Conservation (phyloP, 2,797 vertebrate species). For the Sebastiscus tertius region DNA sequence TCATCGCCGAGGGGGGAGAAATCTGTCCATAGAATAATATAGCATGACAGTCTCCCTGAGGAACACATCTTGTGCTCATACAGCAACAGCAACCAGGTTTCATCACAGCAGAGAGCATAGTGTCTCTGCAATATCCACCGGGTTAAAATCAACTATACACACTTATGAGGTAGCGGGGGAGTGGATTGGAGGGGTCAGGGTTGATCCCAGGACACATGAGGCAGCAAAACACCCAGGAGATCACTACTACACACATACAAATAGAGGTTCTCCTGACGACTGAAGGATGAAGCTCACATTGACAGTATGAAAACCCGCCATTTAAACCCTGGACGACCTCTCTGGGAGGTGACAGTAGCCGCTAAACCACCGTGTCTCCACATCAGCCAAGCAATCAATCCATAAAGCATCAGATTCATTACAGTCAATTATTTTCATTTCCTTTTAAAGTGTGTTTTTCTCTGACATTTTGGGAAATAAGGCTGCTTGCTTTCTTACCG, state of each 20-base stretch:
- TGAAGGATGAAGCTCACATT: neutral
- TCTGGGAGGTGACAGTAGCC: neutral
- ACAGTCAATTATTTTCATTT: conserved; percentile 54
- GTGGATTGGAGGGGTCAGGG: neutral
- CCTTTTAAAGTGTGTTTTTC: conserved; percentile 25
- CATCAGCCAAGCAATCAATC: conserved; percentile 6
- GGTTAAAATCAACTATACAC: conserved; percentile 10
- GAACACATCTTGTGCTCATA: conserved; percentile 42
- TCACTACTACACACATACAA: neutral
- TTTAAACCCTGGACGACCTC: neutral
- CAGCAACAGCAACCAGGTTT: conserved; percentile 38
- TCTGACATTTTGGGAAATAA: conserved; percentile 52
- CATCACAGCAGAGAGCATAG: neutral
- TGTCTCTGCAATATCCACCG: conserved; percentile 5
- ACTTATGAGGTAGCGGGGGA: neutral
- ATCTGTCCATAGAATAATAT: conserved; percentile 65
- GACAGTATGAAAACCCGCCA: neutral
- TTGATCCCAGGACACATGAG: neutral
- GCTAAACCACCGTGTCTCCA: neutral
- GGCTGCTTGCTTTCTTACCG: conserved; percentile 34
- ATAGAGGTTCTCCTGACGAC: neutral
- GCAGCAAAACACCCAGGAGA: neutral
- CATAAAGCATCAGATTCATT: conserved; percentile 45
- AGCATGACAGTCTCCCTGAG: conserved; percentile 51
- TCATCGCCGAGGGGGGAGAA: conserved; percentile 47